Evolutionary conservation across 2,113 vertebrate genomes (phyloP).

Genomic region (Sorex fumeus): DNA sequence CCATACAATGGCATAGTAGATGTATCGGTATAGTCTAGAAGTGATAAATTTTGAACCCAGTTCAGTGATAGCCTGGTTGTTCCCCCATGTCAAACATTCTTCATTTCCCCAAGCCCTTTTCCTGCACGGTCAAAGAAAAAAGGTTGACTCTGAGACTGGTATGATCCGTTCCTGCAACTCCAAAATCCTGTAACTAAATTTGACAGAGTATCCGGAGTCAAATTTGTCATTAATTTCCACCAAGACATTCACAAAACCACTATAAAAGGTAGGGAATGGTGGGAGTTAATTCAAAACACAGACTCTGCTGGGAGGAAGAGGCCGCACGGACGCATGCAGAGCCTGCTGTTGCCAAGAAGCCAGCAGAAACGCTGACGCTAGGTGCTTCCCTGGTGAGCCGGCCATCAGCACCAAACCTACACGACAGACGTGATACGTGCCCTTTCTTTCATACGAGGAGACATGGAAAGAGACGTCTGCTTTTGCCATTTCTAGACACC

Average conservation of each 20-base stretch:
- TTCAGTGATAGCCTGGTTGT: background rate
- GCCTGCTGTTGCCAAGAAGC: background rate
- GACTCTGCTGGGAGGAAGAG: background rate
- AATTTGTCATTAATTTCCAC: slow-evolving; percentile 68
- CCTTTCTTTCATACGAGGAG: background rate
- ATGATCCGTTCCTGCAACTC: background rate
- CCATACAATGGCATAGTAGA: too few relatives aligned
- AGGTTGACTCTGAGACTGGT: background rate
- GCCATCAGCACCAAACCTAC: background rate
- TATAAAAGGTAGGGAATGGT: slow-evolving; percentile 29
- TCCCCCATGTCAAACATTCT: background rate
- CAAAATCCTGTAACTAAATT: slow-evolving; percentile 31
- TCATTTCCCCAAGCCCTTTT: slow-evolving; percentile 36
- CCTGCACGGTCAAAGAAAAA: slow-evolving; percentile 13
- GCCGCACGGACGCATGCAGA: background rate
- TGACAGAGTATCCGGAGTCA: slow-evolving; percentile 52
- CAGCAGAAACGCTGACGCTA: background rate
- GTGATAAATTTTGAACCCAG: background rate
- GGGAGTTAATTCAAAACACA: slow-evolving; percentile 58
- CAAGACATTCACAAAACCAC: slow-evolving; percentile 63
- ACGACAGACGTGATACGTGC: background rate
- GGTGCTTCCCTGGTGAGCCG: background rate
- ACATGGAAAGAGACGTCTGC: background rate
- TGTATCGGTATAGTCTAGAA: background rate
- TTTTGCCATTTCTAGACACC: slow-evolving; percentile 18